Base-by-base conservation (phyloP, 1,140 invertebrate species). In the Euborellia annulipes region DNA sequence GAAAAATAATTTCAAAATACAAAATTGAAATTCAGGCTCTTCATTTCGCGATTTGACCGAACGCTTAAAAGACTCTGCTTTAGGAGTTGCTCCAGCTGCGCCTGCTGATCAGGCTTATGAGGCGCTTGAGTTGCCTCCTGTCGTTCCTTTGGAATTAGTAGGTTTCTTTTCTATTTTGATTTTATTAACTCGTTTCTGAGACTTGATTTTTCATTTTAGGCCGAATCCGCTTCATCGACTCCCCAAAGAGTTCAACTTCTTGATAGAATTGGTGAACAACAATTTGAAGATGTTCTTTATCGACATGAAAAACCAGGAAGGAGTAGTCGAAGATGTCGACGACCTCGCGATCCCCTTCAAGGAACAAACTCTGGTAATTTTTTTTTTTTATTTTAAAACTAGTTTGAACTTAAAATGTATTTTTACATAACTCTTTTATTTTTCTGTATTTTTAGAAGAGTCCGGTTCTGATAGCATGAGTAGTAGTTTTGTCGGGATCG, bases 281-380 rank as follows among this genome's bases (percentile, higher is more conserved):
- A 70, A 42, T 70, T 68, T 48, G 70, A 72, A 47, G 71, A 75
- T 45, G 67, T 72, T 27, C 68, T 77, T 17, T 69, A 72, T 51
- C 71, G 59, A 23, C 65, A 62, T 41, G 60, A 58, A 52, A 62
- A 55, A 50, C 66, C 60, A 50, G 62, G 56, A 36, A 64, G 63
- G 53, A 70, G 49, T 43, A 54, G 43, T 52, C 7, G 23, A 46
- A 17, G 55, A 61, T 14, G 52, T 57, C 34, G 49, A 45, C 18
- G 19, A 16, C 23, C 11, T 32, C 14, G n/a, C 20, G 8, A 32
- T 41, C 11, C 20, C 23, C 20, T 13, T 43, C 6, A 30, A 17
- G 9, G 19, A 34, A 19, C 27, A 8, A 44, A 23, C 14, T 20
- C n/a, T 20, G 14, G 11, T 14, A 17, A 14, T 13, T 40, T 17